These are phyloP conservation scores for Sinohyriopsis cumingii DNA, from an alignment of 2,888 invertebrate genomes.

Conservation along the genomic window DNA sequence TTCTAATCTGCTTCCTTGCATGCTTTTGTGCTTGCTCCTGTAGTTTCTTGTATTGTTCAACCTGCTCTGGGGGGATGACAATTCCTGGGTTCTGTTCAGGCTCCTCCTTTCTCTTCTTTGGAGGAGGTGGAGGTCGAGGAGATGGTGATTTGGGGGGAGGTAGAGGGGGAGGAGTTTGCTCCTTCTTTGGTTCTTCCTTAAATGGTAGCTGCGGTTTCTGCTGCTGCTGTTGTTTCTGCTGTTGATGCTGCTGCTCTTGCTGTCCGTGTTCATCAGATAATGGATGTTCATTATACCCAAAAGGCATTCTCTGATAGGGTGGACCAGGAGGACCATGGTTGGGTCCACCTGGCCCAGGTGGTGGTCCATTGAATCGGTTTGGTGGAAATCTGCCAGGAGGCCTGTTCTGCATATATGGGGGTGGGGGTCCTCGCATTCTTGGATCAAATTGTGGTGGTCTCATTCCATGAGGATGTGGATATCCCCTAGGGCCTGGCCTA, in stretches of 20 bases:
- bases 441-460: slow-evolving; percentile 47
- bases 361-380: slow-evolving; percentile 26
- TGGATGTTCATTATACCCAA: not conserved
- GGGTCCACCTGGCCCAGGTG: slow-evolving; percentile 21
- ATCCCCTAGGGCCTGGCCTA: slow-evolving; percentile 32
- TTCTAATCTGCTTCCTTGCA: slow-evolving; percentile 81
- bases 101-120: slow-evolving; percentile 49
- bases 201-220: not conserved
- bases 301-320: slow-evolving; percentile 18
- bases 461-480: slow-evolving; percentile 43
- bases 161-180: slow-evolving; percentile 60
- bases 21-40: slow-evolving; percentile 84
- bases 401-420: slow-evolving; percentile 32
- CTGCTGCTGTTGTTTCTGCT: too few species aligned
- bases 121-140: slow-evolving; percentile 60
- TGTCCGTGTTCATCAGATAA: not conserved
- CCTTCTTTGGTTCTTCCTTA: slow-evolving; percentile 31
- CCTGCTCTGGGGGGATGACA: slow-evolving; percentile 68
- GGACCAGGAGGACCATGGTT: slow-evolving; percentile 48
- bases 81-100: slow-evolving; percentile 50
- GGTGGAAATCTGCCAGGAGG: slow-evolving; percentile 20
- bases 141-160: slow-evolving; percentile 60
- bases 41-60: slow-evolving; percentile 64
- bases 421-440: slow-evolving; percentile 29
- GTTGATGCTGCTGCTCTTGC: slow-evolving; percentile 1